phyloP scores from a whole-genome alignment of 2,797 vertebrate species.

The Echeneis naucrates region DNA sequence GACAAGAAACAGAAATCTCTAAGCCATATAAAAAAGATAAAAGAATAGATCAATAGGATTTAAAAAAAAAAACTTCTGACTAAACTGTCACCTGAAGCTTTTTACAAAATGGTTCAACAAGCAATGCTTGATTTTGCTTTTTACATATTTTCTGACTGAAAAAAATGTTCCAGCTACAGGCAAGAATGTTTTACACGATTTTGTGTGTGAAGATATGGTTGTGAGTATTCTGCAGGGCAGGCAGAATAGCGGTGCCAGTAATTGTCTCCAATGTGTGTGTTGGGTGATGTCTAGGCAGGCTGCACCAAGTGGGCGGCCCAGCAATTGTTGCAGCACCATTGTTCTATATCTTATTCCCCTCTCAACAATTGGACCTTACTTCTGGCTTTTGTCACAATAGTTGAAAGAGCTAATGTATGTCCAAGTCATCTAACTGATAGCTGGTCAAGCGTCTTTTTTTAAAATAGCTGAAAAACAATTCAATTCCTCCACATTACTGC shows the following conservation, averaged over 20 bases:
- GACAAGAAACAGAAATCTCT: slow-evolving; percentile 22
- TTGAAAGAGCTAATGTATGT: slow-evolving; percentile 39
- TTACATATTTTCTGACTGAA: slow-evolving; percentile 19
- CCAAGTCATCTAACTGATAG: slow-evolving; percentile 56
- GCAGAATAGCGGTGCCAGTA: slow-evolving; percentile 17
- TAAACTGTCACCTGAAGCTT: slow-evolving; percentile 17
- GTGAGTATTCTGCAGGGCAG: too few species aligned
- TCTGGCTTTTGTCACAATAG: slow-evolving; percentile 25
- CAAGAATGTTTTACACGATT: slow-evolving; percentile 5
- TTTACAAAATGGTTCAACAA: slow-evolving; percentile 38
- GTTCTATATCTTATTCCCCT: slow-evolving; percentile 62
- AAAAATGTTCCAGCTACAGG: slow-evolving; percentile 11
- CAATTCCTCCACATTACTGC: too few species aligned
- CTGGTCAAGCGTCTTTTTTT: too few species aligned
- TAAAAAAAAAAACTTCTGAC: too few species aligned
- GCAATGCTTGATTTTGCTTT: slow-evolving; percentile 35
- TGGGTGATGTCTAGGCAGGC: slow-evolving; percentile 53
- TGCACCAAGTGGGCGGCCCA: slow-evolving; percentile 40
- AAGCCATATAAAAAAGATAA: slow-evolving; percentile 25
- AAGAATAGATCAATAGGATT: too few species aligned
- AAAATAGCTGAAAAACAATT: too few species aligned
- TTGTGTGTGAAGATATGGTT: neutral
- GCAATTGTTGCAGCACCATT: slow-evolving; percentile 56
- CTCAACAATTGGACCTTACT: slow-evolving; percentile 58
- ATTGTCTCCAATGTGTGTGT: slow-evolving; percentile 59